These are phyloP conservation scores for Rissa tridactyla DNA, from an alignment of 2,113 vertebrate genomes.

Conservation along the genomic window DNA sequence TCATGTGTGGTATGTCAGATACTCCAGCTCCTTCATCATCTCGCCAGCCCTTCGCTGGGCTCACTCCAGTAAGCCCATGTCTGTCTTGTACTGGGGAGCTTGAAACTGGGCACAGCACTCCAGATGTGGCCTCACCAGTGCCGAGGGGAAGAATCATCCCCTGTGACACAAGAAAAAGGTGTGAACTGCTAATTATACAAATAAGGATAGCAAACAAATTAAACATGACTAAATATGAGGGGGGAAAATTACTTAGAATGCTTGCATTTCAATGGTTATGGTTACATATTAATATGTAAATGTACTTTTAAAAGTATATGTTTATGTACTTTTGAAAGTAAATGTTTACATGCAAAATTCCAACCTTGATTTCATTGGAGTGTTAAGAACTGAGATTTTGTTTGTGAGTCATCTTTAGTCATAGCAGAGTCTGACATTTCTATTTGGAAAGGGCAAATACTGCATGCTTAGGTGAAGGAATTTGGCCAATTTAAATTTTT, in stretches of 20 bases:
- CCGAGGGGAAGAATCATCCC: background rate
- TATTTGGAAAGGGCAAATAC: background rate
- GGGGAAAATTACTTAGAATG: background rate
- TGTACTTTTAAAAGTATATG: background rate
- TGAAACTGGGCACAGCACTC: background rate
- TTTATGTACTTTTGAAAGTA: background rate
- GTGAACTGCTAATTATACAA: background rate
- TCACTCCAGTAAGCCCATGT: background rate
- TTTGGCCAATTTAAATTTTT: background rate
- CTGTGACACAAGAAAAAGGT: accelerated
- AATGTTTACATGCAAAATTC: background rate
- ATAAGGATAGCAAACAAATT: background rate
- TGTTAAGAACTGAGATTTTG: background rate
- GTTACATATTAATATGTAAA: background rate
- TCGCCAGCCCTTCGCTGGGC: background rate
- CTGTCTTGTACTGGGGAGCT: background rate
- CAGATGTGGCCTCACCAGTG: background rate
- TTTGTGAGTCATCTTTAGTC: background rate
- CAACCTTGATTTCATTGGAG: background rate
- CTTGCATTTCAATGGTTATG: too few relatives aligned
- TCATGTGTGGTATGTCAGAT: background rate
- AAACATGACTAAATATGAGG: accelerated
- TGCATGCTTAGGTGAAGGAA: background rate
- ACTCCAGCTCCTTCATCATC: background rate
- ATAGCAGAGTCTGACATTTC: background rate